A percentile compares a stretch with the other conserved stretches of the same genome.
phyloP scores from a whole-genome alignment of 2,113 vertebrate genomes.

The Prietella phreatophila region DNA sequence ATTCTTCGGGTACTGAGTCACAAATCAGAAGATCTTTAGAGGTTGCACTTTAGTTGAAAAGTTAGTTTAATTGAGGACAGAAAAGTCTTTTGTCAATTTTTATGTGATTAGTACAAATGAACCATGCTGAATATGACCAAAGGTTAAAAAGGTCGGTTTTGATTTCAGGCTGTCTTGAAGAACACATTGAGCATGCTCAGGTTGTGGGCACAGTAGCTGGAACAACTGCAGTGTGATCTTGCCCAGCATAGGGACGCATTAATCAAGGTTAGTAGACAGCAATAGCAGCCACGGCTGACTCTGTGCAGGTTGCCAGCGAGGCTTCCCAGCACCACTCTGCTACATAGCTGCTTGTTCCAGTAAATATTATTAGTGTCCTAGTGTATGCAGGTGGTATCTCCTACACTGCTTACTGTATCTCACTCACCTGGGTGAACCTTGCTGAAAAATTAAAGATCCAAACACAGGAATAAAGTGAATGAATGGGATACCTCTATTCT shows the following conservation, averaged over 20 bases:
- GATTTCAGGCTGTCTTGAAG: neutral
- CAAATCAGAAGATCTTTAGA: neutral
- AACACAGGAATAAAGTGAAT: neutral
- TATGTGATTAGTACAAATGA: neutral
- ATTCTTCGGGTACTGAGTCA: neutral
- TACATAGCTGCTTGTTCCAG: neutral
- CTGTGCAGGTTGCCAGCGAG: neutral
- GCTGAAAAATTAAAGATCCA: neutral
- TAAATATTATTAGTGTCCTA: neutral
- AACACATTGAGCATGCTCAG: neutral
- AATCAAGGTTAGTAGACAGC: constrained; percentile 10
- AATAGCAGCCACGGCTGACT: neutral
- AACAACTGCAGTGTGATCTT: neutral
- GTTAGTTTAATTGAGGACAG: neutral
- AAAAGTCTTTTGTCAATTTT: neutral
- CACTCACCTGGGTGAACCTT: neutral
- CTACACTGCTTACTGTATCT: neutral
- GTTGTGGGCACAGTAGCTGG: neutral
- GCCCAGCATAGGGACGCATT: neutral
- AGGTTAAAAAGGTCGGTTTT: neutral
- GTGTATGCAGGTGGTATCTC: neutral
- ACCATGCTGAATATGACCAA: neutral
- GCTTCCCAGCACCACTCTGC: neutral
- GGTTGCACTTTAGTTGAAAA: neutral
- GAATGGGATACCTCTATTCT: neutral